Conservation (phyloP, 2,888 invertebrate species). For the Drosophila kuntzei region DNA sequence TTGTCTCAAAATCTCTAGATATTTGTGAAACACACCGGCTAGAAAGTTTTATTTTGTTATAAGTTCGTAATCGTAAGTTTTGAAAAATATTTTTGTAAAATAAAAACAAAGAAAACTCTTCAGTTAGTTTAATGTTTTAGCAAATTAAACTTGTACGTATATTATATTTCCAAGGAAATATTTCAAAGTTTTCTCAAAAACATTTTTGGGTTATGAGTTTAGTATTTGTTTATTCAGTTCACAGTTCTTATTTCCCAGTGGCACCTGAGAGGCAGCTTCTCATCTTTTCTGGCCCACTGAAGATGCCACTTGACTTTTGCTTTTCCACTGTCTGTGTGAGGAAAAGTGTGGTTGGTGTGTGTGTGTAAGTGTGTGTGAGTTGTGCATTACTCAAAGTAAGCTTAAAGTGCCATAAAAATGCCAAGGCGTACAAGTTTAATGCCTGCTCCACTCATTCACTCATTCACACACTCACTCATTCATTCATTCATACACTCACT, state of each 20-base stretch:
- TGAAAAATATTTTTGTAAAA: neutral
- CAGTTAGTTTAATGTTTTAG: neutral
- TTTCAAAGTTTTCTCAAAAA: constrained; percentile 7
- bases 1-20: no score
- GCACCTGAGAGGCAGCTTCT: constrained; percentile 21
- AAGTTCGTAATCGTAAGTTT: neutral
- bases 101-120: neutral
- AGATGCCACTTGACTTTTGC: constrained; percentile 34
- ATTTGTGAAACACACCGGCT: no score
- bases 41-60: no score
- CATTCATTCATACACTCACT: constrained; percentile 18
- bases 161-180: neutral
- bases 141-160: constrained; percentile 2
- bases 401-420: constrained; percentile 78
- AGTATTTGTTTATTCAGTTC: constrained; percentile 8
- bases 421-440: constrained; percentile 50
- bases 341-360: neutral
- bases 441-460: constrained; percentile 45
- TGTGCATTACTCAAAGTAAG: constrained; percentile 60
- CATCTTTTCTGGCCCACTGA: constrained; percentile 22
- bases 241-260: constrained; percentile 1
- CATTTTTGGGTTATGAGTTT: constrained; percentile 1
- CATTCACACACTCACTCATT: constrained; percentile 28
- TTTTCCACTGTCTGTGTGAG: neutral
- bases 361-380: constrained; percentile 22